phyloP scores from a whole-genome alignment of 1,140 invertebrate genomes.

The Dendroctonus valens region DNA sequence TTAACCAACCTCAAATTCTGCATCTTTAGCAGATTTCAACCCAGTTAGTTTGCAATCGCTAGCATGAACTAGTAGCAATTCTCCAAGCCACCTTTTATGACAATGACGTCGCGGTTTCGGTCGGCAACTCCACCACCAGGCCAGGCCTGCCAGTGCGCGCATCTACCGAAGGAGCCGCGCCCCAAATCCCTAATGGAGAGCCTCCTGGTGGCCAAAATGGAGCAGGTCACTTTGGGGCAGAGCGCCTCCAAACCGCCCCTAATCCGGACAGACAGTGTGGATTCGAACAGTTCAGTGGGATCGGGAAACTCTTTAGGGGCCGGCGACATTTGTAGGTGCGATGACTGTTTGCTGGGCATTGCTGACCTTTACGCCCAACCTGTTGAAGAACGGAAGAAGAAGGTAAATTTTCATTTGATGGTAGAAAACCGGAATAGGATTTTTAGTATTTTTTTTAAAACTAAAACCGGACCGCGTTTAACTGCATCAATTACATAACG shows the following conservation, averaged over 20 bases:
- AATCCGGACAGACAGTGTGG: constrained; percentile 71
- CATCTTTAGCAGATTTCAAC: no score
- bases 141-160: constrained; percentile 19
- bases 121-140: constrained; percentile 16
- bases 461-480: no score
- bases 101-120: constrained; percentile 18
- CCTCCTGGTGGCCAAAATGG: constrained; percentile 74
- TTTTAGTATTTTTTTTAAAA: no score
- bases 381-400: constrained; percentile 61
- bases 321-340: constrained; percentile 75
- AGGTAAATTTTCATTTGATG: constrained; percentile 18
- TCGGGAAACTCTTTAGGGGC: constrained; percentile 61
- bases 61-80: no score
- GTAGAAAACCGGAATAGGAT: no score
- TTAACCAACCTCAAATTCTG: no score
- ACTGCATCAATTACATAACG: no score
- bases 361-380: constrained; percentile 69
- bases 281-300: constrained; percentile 73
- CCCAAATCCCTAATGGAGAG: constrained; percentile 74
- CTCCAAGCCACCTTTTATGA: background rate
- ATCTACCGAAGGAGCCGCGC: constrained; percentile 40
- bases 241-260: constrained; percentile 49
- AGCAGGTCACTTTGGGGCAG: constrained; percentile 52
- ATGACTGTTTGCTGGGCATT: constrained; percentile 79
- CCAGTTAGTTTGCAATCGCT: no score